Conservation (phyloP, 2,113 vertebrate species). For the Tychaedon coryphoeus region DNA sequence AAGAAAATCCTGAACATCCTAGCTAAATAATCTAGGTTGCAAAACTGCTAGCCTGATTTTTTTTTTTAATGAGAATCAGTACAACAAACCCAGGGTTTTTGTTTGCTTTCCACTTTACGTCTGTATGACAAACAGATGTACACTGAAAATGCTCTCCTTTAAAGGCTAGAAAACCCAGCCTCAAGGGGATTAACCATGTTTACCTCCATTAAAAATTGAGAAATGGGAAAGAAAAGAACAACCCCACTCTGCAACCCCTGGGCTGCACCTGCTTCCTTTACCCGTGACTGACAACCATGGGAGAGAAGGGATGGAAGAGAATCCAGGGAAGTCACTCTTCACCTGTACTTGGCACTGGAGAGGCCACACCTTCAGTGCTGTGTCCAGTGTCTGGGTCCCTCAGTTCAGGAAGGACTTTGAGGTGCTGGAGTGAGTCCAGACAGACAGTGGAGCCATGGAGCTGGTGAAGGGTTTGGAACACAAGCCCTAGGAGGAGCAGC, state of each 20-base stretch:
- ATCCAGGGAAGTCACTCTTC: neutral
- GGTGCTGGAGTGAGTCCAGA: neutral
- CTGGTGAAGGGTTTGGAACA: neutral
- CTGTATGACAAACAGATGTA: neutral
- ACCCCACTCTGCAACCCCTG: fast-evolving
- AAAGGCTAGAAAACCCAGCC: neutral
- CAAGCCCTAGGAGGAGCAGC: neutral
- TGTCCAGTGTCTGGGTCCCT: neutral
- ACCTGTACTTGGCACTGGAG: no score
- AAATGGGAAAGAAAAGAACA: no score
- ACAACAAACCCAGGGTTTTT: fast-evolving
- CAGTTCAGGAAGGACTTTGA: neutral
- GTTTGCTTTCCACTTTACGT: neutral
- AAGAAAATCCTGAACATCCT: neutral
- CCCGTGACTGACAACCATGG: neutral
- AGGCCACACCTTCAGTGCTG: neutral
- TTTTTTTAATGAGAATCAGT: neutral
- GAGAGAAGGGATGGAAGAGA: neutral
- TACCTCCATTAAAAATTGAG: neutral
- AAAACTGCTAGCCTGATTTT: neutral
- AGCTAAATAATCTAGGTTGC: neutral
- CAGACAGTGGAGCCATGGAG: neutral
- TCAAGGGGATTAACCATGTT: neutral
- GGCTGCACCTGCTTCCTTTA: neutral
- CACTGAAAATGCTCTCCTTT: neutral